Evolutionary conservation across 2,113 vertebrate genomes (phyloP), one percentile per base, ranked within the genome.

Genomic region (Oreochromis tanganicae): DNA sequence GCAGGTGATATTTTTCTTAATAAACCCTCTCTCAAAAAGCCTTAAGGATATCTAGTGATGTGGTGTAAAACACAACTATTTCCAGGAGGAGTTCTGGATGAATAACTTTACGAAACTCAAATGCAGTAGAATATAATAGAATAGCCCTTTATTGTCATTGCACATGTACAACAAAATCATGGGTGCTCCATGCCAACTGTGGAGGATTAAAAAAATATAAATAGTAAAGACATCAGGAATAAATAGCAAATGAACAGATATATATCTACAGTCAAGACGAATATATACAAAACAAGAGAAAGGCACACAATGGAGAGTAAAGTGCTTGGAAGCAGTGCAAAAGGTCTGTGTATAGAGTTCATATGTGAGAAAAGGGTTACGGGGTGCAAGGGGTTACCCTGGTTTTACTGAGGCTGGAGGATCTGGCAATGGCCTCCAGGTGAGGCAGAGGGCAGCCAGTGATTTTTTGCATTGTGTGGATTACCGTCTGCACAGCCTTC

Each of bases 221-320:
- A 1, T 54, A 54, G 9, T 54, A 54, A 54, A 0, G 52, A 54
- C 52, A 54, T 54, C 52, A 54, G 52, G 0, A 54, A 54, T 11
- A 54, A 54, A 54, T 54, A 54, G 52, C n/a, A 54, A 54, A 54
- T 21, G 52, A 54, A 54, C 52, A 21, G 9, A 21, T 54, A 54
- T 54, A 54, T 54, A 54, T 54, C 21, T 21, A 54, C 52, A 54
- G n/a, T 54, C 52, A 54, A 54, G 52, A 54, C 2, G 52, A 54
- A 54, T 54, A 54, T 11, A 54, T 54, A 54, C n/a, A 54, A 54
- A 54, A 54, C 52, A 54, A 54, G 52, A 21, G 52, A 54, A 54
- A 54, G n/a, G 52, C 52, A 21, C 9, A 54, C 52, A 54, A 6
- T 54, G 52, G 52, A 54, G 52, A 54, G 0, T 54, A 54, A 54